A percentile compares a stretch with the other conserved stretches of the same genome.
These are phyloP conservation scores for Drepanosiphum platanoidis DNA, from an alignment of 2,888 invertebrate species.

Conservation along the genomic window DNA sequence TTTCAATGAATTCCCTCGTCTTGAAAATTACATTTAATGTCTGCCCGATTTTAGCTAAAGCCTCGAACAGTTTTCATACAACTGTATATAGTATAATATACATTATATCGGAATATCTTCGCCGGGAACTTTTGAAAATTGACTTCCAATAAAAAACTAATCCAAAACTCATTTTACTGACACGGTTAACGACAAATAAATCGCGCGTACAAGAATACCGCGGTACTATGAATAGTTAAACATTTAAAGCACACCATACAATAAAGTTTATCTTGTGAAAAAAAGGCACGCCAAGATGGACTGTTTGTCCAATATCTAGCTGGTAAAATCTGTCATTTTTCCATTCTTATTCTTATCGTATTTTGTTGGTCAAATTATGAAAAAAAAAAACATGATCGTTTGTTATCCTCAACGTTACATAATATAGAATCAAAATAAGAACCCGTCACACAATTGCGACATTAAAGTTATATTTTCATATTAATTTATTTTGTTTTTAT, in stretches of 20 bases:
- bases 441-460: not conserved
- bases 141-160: not conserved
- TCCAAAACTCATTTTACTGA: not conserved
- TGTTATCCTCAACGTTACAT: not conserved
- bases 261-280: constrained; percentile 61
- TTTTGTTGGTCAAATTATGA: not conserved
- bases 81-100: no score
- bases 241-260: constrained; percentile 66
- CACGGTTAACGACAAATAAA: not conserved
- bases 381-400: not conserved
- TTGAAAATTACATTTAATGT: not conserved
- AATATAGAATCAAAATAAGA: not conserved
- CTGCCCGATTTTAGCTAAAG: not conserved
- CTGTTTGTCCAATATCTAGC: not conserved
- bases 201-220: not conserved
- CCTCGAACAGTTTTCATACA: not conserved
- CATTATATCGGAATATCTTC: not conserved
- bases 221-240: not conserved
- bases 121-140: not conserved
- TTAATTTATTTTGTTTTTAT: not conserved
- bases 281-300: constrained; percentile 1
- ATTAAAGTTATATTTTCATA: not conserved
- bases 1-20: not conserved
- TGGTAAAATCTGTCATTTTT: constrained; percentile 11
- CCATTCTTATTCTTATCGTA: not conserved